A percentile compares a stretch with the other conserved stretches of the same genome.
phyloP scores from a whole-genome alignment of 2,113 vertebrate species.

The Hydrochoerus hydrochaeris region DNA sequence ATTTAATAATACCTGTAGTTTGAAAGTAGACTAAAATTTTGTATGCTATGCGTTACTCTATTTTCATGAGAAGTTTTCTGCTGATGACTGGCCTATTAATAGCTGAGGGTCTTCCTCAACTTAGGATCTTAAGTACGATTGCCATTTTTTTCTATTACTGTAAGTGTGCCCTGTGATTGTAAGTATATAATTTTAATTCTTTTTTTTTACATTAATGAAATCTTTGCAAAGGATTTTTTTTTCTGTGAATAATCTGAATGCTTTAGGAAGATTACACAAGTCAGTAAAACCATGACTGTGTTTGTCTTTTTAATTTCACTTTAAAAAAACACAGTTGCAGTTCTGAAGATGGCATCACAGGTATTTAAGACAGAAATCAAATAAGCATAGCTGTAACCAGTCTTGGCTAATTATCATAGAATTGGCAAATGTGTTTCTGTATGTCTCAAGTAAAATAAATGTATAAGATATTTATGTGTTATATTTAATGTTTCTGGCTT shows the following conservation, averaged over 20 bases:
- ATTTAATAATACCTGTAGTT: neutral
- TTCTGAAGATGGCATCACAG: neutral
- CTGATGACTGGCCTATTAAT: neutral
- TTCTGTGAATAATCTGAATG: constrained; percentile 25
- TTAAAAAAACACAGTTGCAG: neutral
- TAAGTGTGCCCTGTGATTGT: neutral
- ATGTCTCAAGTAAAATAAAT: constrained; percentile 28
- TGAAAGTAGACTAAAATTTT: constrained; percentile 49
- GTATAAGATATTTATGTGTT: neutral
- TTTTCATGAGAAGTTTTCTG: constrained; percentile 2
- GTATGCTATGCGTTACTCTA: neutral
- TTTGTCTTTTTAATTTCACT: neutral
- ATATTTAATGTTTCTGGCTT: constrained; percentile 36
- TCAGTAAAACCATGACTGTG: neutral
- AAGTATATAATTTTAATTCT: neutral
- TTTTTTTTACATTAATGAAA: neutral
- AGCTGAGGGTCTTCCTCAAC: neutral
- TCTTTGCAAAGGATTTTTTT: neutral
- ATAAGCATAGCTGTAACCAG: neutral
- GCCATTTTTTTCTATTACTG: neutral
- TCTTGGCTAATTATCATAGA: neutral
- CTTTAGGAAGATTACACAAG: neutral
- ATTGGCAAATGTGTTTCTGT: neutral
- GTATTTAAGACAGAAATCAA: constrained; percentile 21
- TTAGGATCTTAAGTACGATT: constrained; percentile 7